Evolutionary conservation across 1,140 invertebrate species (phyloP).

Genomic region (Drosophila pruinosa): DNA sequence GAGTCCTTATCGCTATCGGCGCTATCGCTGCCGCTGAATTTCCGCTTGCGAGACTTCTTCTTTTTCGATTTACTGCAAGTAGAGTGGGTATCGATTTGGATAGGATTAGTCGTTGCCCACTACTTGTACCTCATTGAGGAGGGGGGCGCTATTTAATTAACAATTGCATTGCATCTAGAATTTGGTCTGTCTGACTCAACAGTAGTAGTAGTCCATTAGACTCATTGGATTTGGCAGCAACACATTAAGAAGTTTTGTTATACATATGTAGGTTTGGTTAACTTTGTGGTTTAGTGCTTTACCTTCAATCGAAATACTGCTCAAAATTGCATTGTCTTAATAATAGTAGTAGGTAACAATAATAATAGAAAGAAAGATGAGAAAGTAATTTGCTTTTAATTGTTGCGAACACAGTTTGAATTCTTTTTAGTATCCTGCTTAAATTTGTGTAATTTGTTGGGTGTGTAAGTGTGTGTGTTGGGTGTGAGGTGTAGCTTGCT

Average conservation of each 20-base stretch:
- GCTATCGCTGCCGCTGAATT: conserved; percentile 79
- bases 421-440: conserved; percentile 38
- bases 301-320: conserved; percentile 82
- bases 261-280: conserved; percentile 42
- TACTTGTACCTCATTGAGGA: neutral
- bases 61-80: conserved; percentile 84
- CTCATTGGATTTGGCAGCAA: conserved; percentile 65
- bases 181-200: neutral
- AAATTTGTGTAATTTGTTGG: conserved; percentile 32
- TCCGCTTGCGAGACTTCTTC: conserved; percentile 84
- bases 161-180: neutral
- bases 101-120: conserved; percentile 1
- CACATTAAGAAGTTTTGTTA: conserved; percentile 39
- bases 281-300: conserved; percentile 71
- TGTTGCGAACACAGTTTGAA: conserved; percentile 57
- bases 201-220: neutral
- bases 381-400: conserved; percentile 82
- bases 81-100: conserved; percentile 32
- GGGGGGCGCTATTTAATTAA: neutral
- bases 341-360: conserved; percentile 75
- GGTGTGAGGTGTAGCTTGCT: neutral
- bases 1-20: conserved; percentile 68
- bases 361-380: conserved; percentile 83
- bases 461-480: conserved; percentile 11
- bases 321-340: conserved; percentile 83